A percentile compares a stretch with the other conserved stretches of the same genome.
phyloP scores from a whole-genome alignment of 2,113 vertebrate genomes.

The Herpailurus yagouaroundi region DNA sequence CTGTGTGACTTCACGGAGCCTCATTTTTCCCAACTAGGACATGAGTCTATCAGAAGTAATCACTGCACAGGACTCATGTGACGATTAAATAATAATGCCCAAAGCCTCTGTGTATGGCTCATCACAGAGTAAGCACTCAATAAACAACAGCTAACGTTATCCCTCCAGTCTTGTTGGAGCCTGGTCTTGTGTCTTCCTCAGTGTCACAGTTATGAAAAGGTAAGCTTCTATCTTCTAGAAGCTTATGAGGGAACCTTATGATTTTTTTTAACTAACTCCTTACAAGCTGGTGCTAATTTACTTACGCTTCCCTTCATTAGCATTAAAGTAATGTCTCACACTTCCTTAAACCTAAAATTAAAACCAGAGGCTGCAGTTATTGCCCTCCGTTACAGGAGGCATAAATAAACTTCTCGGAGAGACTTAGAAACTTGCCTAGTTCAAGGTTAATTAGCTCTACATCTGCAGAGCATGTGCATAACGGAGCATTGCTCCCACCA shows the following conservation, averaged over 20 bases:
- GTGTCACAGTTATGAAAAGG: background rate
- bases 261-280: constrained; percentile 13
- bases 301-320: background rate
- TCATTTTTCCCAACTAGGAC: background rate
- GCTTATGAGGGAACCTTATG: background rate
- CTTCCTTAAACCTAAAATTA: constrained; percentile 57
- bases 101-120: background rate
- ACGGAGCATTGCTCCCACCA: background rate
- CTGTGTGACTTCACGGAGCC: background rate
- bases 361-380: constrained; percentile 33
- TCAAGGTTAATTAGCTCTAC: constrained; percentile 55
- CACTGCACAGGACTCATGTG: background rate
- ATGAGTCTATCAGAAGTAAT: background rate
- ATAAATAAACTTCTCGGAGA: constrained; percentile 54
- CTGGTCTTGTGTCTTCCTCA: background rate
- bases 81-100: background rate
- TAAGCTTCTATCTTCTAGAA: background rate
- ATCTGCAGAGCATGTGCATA: constrained; percentile 11
- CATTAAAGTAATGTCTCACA: background rate
- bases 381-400: background rate
- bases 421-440: constrained; percentile 53
- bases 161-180: background rate
- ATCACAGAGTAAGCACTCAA: background rate
- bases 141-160: rapidly evolving
- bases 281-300: constrained; percentile 17